A percentile compares a stretch with the other conserved stretches of the same genome.
phyloP scores from a whole-genome alignment of 2,888 invertebrate genomes.

The Spisula solida region DNA sequence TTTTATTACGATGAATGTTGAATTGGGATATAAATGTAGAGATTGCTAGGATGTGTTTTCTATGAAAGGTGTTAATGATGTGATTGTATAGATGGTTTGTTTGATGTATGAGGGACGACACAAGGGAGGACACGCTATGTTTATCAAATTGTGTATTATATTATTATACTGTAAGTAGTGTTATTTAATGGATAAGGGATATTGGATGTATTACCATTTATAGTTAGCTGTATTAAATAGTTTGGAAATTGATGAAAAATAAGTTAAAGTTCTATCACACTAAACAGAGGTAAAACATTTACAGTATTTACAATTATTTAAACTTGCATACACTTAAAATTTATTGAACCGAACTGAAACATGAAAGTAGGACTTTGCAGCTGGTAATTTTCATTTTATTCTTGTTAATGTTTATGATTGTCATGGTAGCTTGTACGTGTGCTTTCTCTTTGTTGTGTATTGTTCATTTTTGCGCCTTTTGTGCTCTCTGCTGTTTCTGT shows the following conservation, averaged over 20 bases:
- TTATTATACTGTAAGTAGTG: not conserved
- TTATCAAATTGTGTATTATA: not conserved
- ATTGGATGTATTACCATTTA: not conserved
- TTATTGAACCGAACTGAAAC: too few species aligned
- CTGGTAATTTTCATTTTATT: too few species aligned
- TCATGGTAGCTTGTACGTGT: too few species aligned
- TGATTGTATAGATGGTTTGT: not conserved
- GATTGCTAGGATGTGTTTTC: too few species aligned
- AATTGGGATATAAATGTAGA: not conserved
- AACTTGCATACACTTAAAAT: not conserved
- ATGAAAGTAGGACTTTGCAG: too few species aligned
- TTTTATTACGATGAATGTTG: not conserved
- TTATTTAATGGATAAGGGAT: not conserved
- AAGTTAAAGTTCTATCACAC: not conserved
- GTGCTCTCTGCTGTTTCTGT: too few species aligned
- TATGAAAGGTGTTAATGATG: not conserved
- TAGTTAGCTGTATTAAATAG: not conserved
- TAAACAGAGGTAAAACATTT: not conserved
- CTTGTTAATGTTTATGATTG: too few species aligned
- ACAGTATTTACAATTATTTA: not conserved
- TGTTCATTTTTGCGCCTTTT: too few species aligned
- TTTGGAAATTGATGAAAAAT: not conserved
- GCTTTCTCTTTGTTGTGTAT: too few species aligned
- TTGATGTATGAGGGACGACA: not conserved
- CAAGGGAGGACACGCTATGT: slow-evolving; percentile 2